Percentiles rank a stretch among this genome's conserved stretches.
Conservation (phyloP, 2,888 invertebrate species). For the Petrolisthes cinctipes region DNA sequence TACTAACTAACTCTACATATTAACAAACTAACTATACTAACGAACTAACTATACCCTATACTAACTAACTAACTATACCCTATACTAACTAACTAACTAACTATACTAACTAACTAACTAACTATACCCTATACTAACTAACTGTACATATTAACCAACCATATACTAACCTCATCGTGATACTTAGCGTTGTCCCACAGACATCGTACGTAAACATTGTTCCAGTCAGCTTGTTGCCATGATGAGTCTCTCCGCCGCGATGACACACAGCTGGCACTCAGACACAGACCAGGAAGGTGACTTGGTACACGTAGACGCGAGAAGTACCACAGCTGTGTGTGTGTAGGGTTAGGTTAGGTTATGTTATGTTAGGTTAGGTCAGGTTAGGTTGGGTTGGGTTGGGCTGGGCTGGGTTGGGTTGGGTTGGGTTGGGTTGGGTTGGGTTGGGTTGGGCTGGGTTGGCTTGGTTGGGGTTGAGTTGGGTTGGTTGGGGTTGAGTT, state of each 20-base stretch:
- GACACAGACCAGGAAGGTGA: slow-evolving; percentile 87
- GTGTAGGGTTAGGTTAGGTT: background rate
- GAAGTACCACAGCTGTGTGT: slow-evolving; percentile 86
- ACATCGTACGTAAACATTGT: slow-evolving; percentile 74
- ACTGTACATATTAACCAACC: background rate
- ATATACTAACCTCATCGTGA: slow-evolving; percentile 76
- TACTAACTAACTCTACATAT: background rate
- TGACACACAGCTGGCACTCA: slow-evolving; percentile 72
- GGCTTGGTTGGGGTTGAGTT: background rate
- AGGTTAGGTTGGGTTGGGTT: background rate
- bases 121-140: too few species aligned
- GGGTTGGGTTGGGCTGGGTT: background rate
- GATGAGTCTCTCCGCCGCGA: slow-evolving; percentile 67
- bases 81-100: too few species aligned
- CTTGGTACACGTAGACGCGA: slow-evolving; percentile 91
- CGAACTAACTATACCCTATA: too few species aligned
- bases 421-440: background rate
- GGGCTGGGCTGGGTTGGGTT: background rate
- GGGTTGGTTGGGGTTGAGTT: background rate
- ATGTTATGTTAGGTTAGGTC: background rate
- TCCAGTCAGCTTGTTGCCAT: slow-evolving; percentile 69
- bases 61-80: too few species aligned
- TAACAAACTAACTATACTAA: too few species aligned
- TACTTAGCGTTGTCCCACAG: slow-evolving; percentile 89
- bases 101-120: too few species aligned